Conservation (phyloP, 2,113 vertebrate genomes). For the Malurus elegans region DNA sequence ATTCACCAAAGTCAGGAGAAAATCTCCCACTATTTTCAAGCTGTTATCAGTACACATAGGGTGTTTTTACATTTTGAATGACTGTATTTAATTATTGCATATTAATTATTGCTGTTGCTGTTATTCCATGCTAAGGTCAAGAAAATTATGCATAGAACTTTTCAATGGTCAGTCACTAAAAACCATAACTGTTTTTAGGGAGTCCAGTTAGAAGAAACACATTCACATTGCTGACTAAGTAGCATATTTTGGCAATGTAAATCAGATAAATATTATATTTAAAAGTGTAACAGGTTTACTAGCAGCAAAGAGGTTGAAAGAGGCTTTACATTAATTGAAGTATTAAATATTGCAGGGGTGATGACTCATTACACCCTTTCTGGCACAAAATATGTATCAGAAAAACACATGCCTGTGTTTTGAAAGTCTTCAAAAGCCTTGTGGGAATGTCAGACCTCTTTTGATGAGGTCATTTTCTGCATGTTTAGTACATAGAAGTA, state of each 20-base stretch:
- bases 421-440: conserved; percentile 19
- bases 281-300: conserved; percentile 23
- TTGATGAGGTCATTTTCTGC: conserved; percentile 30
- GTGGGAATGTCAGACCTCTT: conserved; percentile 9
- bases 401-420: conserved; percentile 36
- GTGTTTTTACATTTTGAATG: background rate
- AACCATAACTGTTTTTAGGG: background rate
- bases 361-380: conserved; percentile 54
- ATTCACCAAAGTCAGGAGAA: background rate
- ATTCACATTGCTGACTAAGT: background rate
- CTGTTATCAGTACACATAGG: background rate
- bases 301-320: conserved; percentile 47
- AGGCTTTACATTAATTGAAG: conserved; percentile 23
- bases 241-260: conserved; percentile 20
- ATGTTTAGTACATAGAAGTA: background rate
- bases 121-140: background rate
- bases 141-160: background rate
- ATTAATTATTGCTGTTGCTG: background rate
- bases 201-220: background rate
- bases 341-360: conserved; percentile 39
- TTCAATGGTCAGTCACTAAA: background rate
- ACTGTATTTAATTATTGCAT: background rate
- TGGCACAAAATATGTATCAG: conserved; percentile 30
- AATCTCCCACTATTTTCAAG: background rate
- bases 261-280: conserved; percentile 28